Base-by-base conservation (phyloP, 2,797 vertebrate species). In the Urocyon cinereoargenteus region DNA sequence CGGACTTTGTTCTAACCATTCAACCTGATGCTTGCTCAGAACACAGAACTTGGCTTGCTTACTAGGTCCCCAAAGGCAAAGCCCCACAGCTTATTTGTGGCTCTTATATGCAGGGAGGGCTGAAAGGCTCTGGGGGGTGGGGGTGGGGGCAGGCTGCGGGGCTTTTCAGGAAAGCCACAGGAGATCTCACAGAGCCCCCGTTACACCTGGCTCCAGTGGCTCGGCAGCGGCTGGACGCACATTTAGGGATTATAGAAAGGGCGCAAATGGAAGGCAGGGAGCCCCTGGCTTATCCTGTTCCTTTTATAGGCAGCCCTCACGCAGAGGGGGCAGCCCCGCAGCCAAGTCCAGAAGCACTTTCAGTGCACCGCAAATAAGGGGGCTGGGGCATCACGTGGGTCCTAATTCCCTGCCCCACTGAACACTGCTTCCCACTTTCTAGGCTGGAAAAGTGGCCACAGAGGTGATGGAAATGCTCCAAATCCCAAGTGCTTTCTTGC, bases 141-240 rank as follows among this genome's bases (percentile, higher is more conserved):
- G 64, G 15, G 31, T 0, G 3, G 16, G 64, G 36, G 26, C 51
- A 21, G 64, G 11, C 79, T 2, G 5, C 66, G 70, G 85, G 40
- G 73, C 82, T 83, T 96, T 96, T 86, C 90, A 91, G 84, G 87
- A 68, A 79, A 96, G 95, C 87, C 85, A 57, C 28, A n/a, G 90
- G 91, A 61, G 79, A 86, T 11, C 34, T 19, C 36, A 15, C 66
- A 96, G 81, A 81, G 73, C 70, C 49, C 66, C 93, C 31, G 57
- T 45, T 2, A 7, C 1, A 10, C 68, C 2, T 3, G 28, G 21
- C 13, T 18, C 2, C 0, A n/a, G 70, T 0, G 0, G 91, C 87
- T 8, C 14, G 70, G 26, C 10, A 5, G 18, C 40, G 1, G 6
- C 40, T 45, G 40, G 40, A 45, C 40, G 40, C 72, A 57, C 40